These are phyloP conservation scores for Vombatus ursinus DNA, from an alignment of 2,113 vertebrate genomes.

Conservation along the genomic window DNA sequence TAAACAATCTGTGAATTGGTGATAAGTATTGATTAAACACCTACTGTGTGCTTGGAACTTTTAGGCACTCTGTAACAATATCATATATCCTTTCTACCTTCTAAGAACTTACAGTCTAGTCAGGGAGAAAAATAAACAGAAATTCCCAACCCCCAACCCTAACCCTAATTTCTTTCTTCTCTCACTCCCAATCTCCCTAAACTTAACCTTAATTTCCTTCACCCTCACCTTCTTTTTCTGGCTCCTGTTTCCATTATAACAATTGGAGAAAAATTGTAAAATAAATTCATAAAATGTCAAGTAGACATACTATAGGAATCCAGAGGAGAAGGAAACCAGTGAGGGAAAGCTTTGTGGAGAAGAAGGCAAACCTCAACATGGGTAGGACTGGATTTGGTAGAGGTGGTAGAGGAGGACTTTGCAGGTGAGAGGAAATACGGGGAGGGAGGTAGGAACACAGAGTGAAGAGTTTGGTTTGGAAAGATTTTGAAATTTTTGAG, in stretches of 20 bases:
- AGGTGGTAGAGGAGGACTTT: background rate
- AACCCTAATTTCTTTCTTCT: background rate
- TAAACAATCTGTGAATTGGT: background rate
- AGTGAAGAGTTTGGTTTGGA: background rate
- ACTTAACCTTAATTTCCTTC: background rate
- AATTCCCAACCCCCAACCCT: background rate
- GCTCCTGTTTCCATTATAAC: background rate
- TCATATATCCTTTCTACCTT: background rate
- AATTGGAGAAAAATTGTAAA: background rate
- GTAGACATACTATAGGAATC: background rate
- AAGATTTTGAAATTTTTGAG: background rate
- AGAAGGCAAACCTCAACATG: background rate
- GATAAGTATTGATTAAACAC: background rate
- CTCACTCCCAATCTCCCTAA: background rate
- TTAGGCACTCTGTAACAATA: background rate
- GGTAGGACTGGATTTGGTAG: background rate
- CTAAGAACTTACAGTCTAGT: background rate
- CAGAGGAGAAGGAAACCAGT: background rate
- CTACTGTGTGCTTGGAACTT: background rate
- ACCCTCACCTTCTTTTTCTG: background rate
- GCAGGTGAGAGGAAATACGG: background rate
- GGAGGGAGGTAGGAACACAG: background rate
- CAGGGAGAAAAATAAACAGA: background rate
- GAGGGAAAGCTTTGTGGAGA: background rate
- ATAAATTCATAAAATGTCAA: background rate